These are phyloP conservation scores for Pantherophis alleghaniensis DNA, from an alignment of 2,797 vertebrate species.

Conservation along the genomic window DNA sequence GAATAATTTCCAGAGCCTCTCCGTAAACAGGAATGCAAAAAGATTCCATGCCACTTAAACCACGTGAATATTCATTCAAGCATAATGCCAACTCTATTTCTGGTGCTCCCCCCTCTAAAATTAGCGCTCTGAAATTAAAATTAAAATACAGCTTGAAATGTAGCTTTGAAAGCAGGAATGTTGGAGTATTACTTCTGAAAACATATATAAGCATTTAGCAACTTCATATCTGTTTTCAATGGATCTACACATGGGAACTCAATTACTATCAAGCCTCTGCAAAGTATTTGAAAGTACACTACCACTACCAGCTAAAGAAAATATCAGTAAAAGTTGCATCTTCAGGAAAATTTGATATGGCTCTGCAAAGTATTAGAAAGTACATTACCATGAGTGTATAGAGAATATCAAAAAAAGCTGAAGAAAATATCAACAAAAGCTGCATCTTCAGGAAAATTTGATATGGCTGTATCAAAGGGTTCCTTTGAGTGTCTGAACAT, in stretches of 20 bases:
- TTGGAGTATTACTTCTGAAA: background rate
- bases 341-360: background rate
- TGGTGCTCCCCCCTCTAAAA: slow-evolving; percentile 92
- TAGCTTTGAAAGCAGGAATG: background rate
- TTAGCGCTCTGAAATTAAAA: slow-evolving; percentile 81
- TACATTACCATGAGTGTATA: no score
- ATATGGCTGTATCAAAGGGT: background rate
- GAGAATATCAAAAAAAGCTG: background rate
- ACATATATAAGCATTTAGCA: background rate
- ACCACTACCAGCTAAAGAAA: background rate
- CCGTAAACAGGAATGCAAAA: slow-evolving; percentile 92
- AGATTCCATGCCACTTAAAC: slow-evolving; percentile 90
- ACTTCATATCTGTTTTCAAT: background rate
- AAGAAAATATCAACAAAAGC: background rate
- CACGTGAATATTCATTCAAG: slow-evolving; percentile 68
- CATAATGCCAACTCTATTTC: slow-evolving; percentile 88
- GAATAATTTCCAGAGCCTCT: slow-evolving; percentile 91
- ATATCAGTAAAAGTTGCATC: background rate
- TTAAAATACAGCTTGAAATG: background rate
- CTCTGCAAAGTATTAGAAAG: background rate
- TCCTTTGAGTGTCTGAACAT: background rate
- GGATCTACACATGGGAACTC: background rate
- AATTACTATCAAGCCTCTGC: background rate
- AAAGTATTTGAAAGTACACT: background rate
- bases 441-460: background rate